A percentile compares a stretch with the other conserved stretches of the same genome.
phyloP scores from a whole-genome alignment of 2,113 vertebrate species.

The Dicrurus megarhynchus region DNA sequence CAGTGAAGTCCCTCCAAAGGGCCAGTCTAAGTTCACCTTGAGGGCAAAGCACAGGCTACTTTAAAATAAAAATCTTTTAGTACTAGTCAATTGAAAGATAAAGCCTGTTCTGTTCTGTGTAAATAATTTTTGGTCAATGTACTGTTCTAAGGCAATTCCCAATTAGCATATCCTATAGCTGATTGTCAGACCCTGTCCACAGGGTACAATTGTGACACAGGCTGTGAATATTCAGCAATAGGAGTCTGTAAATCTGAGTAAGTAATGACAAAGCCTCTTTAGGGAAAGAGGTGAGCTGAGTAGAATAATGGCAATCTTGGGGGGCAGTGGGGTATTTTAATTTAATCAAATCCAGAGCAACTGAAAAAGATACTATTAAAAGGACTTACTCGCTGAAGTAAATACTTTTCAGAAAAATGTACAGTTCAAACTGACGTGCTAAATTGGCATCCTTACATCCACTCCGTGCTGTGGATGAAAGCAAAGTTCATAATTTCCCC shows the following conservation, averaged over 20 bases:
- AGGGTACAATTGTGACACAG: constrained; percentile 50
- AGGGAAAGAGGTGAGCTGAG: constrained; percentile 43
- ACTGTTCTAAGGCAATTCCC: constrained; percentile 29
- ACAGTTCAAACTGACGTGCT: background rate
- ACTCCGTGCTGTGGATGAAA: constrained; percentile 26
- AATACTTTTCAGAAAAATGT: constrained; percentile 20
- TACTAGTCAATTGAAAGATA: constrained; percentile 66
- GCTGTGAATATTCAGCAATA: constrained; percentile 55
- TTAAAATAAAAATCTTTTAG: constrained; percentile 48
- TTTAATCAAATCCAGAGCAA: constrained; percentile 42
- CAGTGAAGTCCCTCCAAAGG: background rate
- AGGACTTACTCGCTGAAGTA: constrained; percentile 8
- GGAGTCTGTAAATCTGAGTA: constrained; percentile 58
- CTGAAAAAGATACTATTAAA: constrained; percentile 45
- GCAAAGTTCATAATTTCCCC: constrained; percentile 35
- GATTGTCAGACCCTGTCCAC: constrained; percentile 34
- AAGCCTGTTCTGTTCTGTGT: constrained; percentile 67
- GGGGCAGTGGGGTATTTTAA: constrained; percentile 4
- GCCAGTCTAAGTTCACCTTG: background rate
- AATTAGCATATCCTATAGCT: constrained; percentile 36
- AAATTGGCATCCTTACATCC: constrained; percentile 22
- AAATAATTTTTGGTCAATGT: constrained; percentile 75
- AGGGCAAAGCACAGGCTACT: background rate
- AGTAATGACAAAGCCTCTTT: constrained; percentile 52
- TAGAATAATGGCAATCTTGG: constrained; percentile 31